Evolutionary conservation across 1,140 invertebrate genomes (phyloP), one percentile per base, ranked within the genome.

Genomic region (Planococcus citri): DNA sequence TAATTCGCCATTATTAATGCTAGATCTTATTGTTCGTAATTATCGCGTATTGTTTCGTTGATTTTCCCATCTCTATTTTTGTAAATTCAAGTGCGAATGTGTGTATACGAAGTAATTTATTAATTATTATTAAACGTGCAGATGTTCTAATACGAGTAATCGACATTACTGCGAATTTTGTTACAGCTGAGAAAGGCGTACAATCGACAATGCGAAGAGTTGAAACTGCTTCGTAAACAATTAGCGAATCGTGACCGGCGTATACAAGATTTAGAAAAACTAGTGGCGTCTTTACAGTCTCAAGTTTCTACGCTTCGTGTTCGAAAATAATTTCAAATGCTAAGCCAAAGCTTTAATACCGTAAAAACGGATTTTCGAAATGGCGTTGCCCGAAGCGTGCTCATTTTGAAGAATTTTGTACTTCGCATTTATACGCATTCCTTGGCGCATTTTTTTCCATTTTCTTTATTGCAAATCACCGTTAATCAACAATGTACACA

Each of bases 241-340:
- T 78, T 92, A 22, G 81, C 83, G 1, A 84, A 86, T 73, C 88
- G 88, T 73, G 89, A 92, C 75, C 81, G 87, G 72, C 80, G 88
- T 12, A 86, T 92, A 8, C 83, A 86, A 69, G 89, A 92, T 75
- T 79, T 93, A 17, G 89, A 93, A 76, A 85, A 88, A 41, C 83
- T 87, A 74, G 75, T 92, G 0, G 80, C 83, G 20, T 82, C 83
- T 70, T 74, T 86, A n/a, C 83, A 86, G 73, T 71, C 70, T 1
- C 71, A 73, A 68, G 60, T 70, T 1, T 21, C 58, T 21, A 64
- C 71, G n/a, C 68, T 68, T 51, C 67, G 41, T 25, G 24, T 72
- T 25, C 41, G 68, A 51, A 69, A 68, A 33, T 68, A 33, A 68
- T 9, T 33, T n/a, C n/a, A 33, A 33, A 33, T 3, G 29, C n/a